Conservation (phyloP, 2,888 invertebrate genomes). For the Acronicta alni region DNA sequence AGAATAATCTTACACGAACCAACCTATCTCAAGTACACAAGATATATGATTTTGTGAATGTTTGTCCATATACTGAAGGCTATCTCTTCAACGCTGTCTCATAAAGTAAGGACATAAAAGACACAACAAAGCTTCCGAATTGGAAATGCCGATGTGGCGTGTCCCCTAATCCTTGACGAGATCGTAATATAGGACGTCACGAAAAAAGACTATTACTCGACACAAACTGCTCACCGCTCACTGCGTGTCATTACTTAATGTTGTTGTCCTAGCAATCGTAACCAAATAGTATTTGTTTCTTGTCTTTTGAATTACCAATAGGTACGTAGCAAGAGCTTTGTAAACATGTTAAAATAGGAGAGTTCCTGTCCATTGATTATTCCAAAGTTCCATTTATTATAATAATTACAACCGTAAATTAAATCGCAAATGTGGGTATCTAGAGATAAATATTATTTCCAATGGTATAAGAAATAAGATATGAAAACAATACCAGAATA, state of each 20-base stretch:
- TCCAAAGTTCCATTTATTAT: too few relatives aligned
- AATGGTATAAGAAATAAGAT: not conserved
- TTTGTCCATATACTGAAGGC: not conserved
- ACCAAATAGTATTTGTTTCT: constrained; percentile 24
- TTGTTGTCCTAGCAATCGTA: constrained; percentile 57
- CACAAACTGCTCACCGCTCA: constrained; percentile 61
- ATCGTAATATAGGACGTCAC: constrained; percentile 73
- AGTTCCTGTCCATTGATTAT: too few relatives aligned
- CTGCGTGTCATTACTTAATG: constrained; percentile 73
- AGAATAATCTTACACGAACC: not conserved
- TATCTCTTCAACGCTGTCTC: constrained; percentile 7
- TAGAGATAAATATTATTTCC: not conserved
- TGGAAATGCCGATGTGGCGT: constrained; percentile 68
- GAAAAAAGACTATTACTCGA: constrained; percentile 74
- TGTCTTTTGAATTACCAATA: not conserved
- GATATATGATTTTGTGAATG: constrained; percentile 1
- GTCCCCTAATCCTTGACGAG: constrained; percentile 65
- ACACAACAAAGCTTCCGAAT: constrained; percentile 60
- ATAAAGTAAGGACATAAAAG: constrained; percentile 36
- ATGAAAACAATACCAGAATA: not conserved
- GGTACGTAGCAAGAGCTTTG: not conserved
- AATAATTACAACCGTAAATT: too few relatives aligned
- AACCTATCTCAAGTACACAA: not conserved
- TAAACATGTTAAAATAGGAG: not conserved
- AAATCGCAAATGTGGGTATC: too few relatives aligned